These are phyloP conservation scores for Erethizon dorsatum DNA, from an alignment of 2,797 vertebrate species.

Conservation along the genomic window DNA sequence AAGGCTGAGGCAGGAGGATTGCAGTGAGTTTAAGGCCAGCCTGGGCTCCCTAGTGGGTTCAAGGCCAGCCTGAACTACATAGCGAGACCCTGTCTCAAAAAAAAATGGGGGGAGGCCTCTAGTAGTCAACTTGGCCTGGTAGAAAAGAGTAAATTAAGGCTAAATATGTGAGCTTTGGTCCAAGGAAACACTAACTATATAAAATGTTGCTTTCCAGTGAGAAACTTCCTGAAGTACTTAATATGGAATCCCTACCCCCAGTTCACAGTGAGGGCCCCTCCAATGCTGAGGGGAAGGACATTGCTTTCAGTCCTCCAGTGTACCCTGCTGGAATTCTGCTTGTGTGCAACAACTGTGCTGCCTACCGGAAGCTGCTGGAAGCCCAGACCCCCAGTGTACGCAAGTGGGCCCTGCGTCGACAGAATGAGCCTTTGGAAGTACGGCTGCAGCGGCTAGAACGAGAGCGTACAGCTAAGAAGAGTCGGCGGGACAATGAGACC, in stretches of 20 bases:
- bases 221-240: conserved; percentile 96
- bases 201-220: conserved; percentile 90
- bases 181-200: conserved; percentile 74
- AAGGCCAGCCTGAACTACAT: neutral
- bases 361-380: conserved; percentile 96
- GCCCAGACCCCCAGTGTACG: conserved; percentile 92
- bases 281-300: conserved; percentile 88
- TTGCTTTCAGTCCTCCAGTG: conserved; percentile 90
- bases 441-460: conserved; percentile 96
- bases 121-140: neutral
- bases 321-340: conserved; percentile 97
- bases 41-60: neutral
- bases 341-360: conserved; percentile 97
- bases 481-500: conserved; percentile 96
- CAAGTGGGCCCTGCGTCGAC: conserved; percentile 96
- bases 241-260: conserved; percentile 90
- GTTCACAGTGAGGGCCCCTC: conserved; percentile 90
- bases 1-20: neutral
- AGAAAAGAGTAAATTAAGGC: neutral
- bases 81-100: neutral
- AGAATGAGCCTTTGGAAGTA: conserved; percentile 96
- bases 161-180: conserved; percentile 37
- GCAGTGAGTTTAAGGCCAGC: neutral
- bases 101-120: neutral
- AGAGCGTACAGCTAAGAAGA: conserved; percentile 98